These are phyloP conservation scores for Pristionchus mayeri DNA, from an alignment of 2,888 invertebrate species.

Conservation along the genomic window DNA sequence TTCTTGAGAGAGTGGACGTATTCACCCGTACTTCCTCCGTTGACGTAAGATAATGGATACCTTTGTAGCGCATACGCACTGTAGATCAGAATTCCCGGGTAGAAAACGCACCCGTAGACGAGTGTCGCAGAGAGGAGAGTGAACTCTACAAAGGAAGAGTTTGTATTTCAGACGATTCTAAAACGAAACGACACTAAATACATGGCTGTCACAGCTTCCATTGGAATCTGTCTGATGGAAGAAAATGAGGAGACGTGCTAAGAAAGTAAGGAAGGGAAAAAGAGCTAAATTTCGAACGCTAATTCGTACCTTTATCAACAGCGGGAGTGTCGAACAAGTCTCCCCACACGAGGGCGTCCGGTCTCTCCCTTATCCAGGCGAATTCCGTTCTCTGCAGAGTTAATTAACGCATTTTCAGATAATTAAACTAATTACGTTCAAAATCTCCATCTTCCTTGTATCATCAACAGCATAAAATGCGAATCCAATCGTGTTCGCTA, in stretches of 20 bases:
- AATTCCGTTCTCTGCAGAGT: neutral
- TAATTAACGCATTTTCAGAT: neutral
- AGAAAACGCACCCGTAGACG: neutral
- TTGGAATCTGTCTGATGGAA: no score
- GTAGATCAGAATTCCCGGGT: conserved; percentile 18
- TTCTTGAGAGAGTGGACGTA: no score
- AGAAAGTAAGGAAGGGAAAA: no score
- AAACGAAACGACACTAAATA: no score
- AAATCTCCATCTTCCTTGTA: neutral
- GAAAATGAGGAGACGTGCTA: no score
- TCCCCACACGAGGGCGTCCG: neutral
- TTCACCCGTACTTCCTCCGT: neutral
- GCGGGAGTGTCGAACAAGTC: conserved; percentile 21
- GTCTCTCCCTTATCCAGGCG: neutral
- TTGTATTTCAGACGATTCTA: neutral
- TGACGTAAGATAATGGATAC: neutral
- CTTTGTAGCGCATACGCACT: neutral
- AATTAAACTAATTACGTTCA: neutral
- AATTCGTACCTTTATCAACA: neutral
- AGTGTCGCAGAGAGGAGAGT: neutral
- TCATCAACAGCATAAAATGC: neutral
- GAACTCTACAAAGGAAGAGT: neutral
- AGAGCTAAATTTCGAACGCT: no score
- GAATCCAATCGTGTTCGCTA: neutral
- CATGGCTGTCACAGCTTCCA: no score